Evolutionary conservation across 2,888 invertebrate genomes (phyloP).

Genomic region (Thecocarcelia acutangulata): DNA sequence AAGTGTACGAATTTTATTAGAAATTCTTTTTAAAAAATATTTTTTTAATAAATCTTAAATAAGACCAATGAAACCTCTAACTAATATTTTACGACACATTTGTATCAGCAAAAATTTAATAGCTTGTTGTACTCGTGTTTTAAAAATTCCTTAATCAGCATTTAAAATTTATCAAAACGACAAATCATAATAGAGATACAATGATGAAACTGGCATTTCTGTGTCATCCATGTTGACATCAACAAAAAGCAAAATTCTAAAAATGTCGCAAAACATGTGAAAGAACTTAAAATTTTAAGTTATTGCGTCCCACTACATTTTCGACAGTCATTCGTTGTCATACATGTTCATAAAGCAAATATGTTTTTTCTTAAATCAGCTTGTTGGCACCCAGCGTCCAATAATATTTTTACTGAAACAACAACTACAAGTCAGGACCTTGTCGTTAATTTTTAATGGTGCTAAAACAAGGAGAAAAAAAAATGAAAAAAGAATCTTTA

Average conservation of each 20-base stretch:
- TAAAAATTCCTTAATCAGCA: neutral
- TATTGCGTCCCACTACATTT: neutral
- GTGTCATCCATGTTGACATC: slow-evolving; percentile 16
- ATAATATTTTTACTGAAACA: neutral
- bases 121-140: no score
- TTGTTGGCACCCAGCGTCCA: neutral
- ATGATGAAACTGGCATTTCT: slow-evolving; percentile 26
- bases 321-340: slow-evolving; percentile 28
- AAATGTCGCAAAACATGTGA: slow-evolving; percentile 3
- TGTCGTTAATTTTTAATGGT: slow-evolving; percentile 53
- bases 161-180: neutral
- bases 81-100: no score
- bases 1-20: no score
- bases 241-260: slow-evolving; percentile 1
- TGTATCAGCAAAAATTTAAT: no score
- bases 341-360: slow-evolving; percentile 8
- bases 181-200: neutral
- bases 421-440: slow-evolving; percentile 47
- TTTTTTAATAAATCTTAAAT: no score
- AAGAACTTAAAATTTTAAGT: slow-evolving; percentile 2
- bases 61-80: no score
- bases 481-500: slow-evolving; percentile 4
- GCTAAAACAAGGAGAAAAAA: slow-evolving; percentile 45
- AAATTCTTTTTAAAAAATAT: no score
- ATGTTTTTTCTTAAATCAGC: slow-evolving; percentile 14